Evolutionary conservation across 2,888 invertebrate species (phyloP), one percentile per base, ranked within the genome.

Genomic region (Spialia ferax): DNA sequence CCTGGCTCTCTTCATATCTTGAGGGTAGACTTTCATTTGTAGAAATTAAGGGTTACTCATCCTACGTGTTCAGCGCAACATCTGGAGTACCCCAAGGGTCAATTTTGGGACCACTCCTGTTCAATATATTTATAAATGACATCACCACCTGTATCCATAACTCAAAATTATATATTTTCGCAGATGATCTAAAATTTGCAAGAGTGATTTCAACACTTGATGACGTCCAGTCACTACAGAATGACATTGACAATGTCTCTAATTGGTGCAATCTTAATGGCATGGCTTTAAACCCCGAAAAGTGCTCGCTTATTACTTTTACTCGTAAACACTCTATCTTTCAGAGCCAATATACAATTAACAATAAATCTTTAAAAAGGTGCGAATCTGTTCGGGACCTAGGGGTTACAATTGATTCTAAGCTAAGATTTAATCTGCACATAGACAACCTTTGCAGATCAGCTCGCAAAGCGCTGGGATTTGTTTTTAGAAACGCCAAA

Each of bases 281-380:
- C 10, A 68, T 63, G 68, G 59, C 59, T n/a, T 35, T 57, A 13
- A 62, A 62, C n/a, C 63, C 50, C 23, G 20, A 20, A 10, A 63
- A 68, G 35, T 68, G 62, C 15, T 68, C 61, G 11, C n/a, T 10
- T 23, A 26, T 63, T 5, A 22, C 38, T 18, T 63, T 54, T 22
- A 63, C 52, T 13, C 82, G 81, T 81, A 84, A 83, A 65, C 61
- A 32, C 11, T 20, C 56, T 42, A 20, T 5, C 35, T 10, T 63
- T 18, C 5, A 52, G n/a, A 15, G 52, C 1, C 38, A 38, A 2
- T 63, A 63, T 26, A 42, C 23, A 1, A 63, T 63, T 1, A 54
- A 63, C 11, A 38, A 23, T 23, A 54, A 4, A n/a, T 38, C 11
- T 22, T 2, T 63, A 18, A 52, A 38, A n/a, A 63, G 22, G 20